Percentiles rank a stretch among this genome's conserved stretches.
phyloP scores from a whole-genome alignment of 2,888 invertebrate genomes.

The Mechanitis mazaeus region DNA sequence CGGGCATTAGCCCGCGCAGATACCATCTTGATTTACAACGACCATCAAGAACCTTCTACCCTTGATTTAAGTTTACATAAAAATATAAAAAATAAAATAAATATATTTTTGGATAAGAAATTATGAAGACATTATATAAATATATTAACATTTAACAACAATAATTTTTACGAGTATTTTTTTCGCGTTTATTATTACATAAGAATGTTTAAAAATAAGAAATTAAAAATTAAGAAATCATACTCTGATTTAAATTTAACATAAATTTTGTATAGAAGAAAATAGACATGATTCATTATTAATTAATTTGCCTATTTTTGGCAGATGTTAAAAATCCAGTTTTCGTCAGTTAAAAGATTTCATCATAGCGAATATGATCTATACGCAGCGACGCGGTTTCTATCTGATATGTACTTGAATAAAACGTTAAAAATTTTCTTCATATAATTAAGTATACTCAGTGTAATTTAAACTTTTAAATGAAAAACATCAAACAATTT shows the following conservation, averaged over 20 bases:
- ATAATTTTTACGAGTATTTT: no score
- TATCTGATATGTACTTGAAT: constrained; percentile 38
- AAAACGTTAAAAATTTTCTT: constrained; percentile 37
- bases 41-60: constrained; percentile 50
- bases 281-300: constrained; percentile 38
- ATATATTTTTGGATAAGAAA: neutral
- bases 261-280: neutral
- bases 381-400: constrained; percentile 30
- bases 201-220: no score
- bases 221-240: no score
- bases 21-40: constrained; percentile 73
- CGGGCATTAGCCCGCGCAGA: constrained; percentile 67
- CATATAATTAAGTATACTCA: constrained; percentile 24
- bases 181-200: no score
- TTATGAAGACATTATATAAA: neutral
- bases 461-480: constrained; percentile 7
- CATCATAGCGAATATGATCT: constrained; percentile 64
- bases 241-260: no score
- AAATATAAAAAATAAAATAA: neutral
- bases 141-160: no score
- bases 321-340: constrained; percentile 57
- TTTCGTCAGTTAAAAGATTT: constrained; percentile 66
- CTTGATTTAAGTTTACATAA: constrained; percentile 17
- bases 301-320: constrained; percentile 67
- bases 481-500: constrained; percentile 3